Evolutionary conservation across 1,140 invertebrate species (phyloP).

Genomic region (Euwallacea fornicatus): DNA sequence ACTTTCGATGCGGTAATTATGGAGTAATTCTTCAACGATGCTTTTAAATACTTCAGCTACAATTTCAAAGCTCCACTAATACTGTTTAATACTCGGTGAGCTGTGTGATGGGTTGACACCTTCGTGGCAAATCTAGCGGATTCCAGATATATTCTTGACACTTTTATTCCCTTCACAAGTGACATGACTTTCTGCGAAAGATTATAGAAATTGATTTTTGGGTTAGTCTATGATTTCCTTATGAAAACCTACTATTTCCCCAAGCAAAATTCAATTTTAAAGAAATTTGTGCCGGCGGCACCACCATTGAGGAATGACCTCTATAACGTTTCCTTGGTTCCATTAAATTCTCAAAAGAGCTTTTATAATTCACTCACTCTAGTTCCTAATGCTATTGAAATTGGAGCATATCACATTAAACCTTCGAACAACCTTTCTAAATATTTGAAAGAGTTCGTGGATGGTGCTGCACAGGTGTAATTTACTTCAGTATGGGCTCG

Average conservation of each 20-base stretch:
- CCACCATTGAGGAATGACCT: slow-evolving; percentile 57
- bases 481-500: slow-evolving; percentile 72
- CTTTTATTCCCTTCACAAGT: slow-evolving; percentile 44
- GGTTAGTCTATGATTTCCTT: slow-evolving; percentile 49
- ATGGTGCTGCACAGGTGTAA: slow-evolving; percentile 61
- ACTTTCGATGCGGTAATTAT: slow-evolving; percentile 66
- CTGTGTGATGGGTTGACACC: slow-evolving; percentile 39
- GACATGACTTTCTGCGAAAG: slow-evolving; percentile 56
- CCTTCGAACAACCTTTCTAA: slow-evolving; percentile 40
- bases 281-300: slow-evolving; percentile 51
- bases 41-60: slow-evolving; percentile 63
- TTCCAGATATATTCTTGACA: slow-evolving; percentile 50
- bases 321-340: slow-evolving; percentile 54
- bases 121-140: slow-evolving; percentile 54
- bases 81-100: slow-evolving; percentile 51
- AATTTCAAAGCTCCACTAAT: slow-evolving; percentile 66
- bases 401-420: slow-evolving; percentile 39
- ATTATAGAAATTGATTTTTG: slow-evolving; percentile 49
- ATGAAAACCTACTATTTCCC: slow-evolving; percentile 38
- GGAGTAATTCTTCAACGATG: slow-evolving; percentile 70
- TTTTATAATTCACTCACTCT: slow-evolving; percentile 24
- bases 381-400: slow-evolving; percentile 35
- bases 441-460: slow-evolving; percentile 64
- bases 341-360: slow-evolving; percentile 52
- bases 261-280: slow-evolving; percentile 42